phyloP scores from a whole-genome alignment of 2,797 vertebrate genomes.

The Falco novaeseelandiae region DNA sequence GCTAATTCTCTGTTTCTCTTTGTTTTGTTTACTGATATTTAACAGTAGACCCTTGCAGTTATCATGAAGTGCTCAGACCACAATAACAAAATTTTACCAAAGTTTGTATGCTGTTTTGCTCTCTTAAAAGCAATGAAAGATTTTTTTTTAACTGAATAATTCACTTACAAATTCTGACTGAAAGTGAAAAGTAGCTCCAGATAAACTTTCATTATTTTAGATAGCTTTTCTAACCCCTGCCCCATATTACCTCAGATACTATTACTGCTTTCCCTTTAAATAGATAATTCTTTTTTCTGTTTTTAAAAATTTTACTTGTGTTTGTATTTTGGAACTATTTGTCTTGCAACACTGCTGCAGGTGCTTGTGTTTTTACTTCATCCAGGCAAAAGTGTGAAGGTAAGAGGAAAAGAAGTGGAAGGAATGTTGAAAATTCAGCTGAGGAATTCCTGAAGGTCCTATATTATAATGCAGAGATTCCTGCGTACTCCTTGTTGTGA shows the following conservation, averaged over 20 bases:
- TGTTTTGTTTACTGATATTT: not conserved
- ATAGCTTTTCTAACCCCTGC: not conserved
- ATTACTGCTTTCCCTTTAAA: not conserved
- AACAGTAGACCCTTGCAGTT: not conserved
- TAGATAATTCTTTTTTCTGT: not conserved
- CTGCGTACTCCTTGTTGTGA: not conserved
- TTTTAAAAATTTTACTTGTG: not conserved
- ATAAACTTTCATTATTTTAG: not conserved
- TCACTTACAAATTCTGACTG: not conserved
- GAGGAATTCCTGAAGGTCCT: not conserved
- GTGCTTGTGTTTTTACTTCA: not conserved
- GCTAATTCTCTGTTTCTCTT: not conserved
- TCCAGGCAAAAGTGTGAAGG: not conserved
- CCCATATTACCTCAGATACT: not conserved
- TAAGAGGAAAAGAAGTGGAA: not conserved
- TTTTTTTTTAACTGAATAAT: not conserved
- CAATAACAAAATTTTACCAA: not conserved
- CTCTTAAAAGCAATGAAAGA: not conserved
- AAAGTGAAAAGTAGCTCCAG: not conserved
- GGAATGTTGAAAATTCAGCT: not conserved
- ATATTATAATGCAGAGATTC: not conserved
- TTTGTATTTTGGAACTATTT: not conserved
- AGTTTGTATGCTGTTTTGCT: not conserved
- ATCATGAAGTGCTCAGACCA: not conserved
- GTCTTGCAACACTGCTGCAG: not conserved